Conservation (phyloP, 2,797 vertebrate genomes). For the Neolamprologus multifasciatus region DNA sequence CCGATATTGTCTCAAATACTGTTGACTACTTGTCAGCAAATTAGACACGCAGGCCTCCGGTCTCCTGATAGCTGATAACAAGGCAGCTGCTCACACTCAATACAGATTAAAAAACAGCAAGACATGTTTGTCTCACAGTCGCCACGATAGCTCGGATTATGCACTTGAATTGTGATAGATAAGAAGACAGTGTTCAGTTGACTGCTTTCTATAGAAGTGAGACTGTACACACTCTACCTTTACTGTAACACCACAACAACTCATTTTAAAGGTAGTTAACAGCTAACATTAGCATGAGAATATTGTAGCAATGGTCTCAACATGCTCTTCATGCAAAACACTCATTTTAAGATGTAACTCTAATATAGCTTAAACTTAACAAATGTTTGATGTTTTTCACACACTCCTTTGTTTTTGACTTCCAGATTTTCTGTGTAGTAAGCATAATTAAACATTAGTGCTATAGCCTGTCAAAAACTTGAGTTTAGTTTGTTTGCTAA, state of each 20-base stretch:
- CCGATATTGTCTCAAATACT: not conserved
- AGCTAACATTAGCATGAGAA: not conserved
- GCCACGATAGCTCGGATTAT: not conserved
- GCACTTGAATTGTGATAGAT: not conserved
- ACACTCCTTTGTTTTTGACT: not conserved
- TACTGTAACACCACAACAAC: not conserved
- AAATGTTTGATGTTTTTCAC: not conserved
- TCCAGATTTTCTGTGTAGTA: not conserved
- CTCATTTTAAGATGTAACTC: not conserved
- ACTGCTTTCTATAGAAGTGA: not conserved
- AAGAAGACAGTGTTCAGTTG: fast-evolving
- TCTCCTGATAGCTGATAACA: not conserved
- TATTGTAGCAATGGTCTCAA: not conserved
- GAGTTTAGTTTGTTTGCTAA: not conserved
- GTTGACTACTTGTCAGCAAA: not conserved
- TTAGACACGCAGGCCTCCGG: not conserved
- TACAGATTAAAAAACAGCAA: not conserved
- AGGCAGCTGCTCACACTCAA: not conserved
- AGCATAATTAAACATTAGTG: not conserved
- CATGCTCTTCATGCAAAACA: not conserved
- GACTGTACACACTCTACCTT: not conserved
- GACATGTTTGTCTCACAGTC: not conserved
- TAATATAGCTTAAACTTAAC: not conserved
- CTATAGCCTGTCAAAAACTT: not conserved
- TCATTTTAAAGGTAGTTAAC: not conserved